These are phyloP conservation scores for Glyptemys insculpta DNA, from an alignment of 2,797 vertebrate species.

Conservation along the genomic window DNA sequence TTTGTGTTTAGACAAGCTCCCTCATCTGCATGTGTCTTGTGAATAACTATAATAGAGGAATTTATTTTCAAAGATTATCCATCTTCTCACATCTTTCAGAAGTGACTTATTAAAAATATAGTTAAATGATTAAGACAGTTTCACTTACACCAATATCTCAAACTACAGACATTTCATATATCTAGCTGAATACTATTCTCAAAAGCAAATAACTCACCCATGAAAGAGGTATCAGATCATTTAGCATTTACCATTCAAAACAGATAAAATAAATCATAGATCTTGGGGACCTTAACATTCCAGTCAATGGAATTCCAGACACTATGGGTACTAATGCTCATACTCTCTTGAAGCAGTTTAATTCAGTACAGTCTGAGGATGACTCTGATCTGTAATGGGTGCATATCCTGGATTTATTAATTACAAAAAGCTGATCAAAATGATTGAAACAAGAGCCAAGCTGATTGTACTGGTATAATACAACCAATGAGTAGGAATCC, in stretches of 20 bases:
- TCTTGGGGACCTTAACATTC: not conserved
- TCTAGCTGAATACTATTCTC: not conserved
- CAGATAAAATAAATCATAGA: not conserved
- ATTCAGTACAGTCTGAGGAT: not conserved
- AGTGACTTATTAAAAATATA: not conserved
- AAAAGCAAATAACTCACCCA: fast-evolving
- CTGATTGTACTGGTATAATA: not conserved
- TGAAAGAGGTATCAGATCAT: not conserved
- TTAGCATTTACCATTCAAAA: not conserved
- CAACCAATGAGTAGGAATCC: not conserved
- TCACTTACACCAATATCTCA: not conserved
- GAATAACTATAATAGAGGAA: not conserved
- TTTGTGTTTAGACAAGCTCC: not conserved
- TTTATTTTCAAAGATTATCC: not conserved
- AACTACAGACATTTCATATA: not conserved
- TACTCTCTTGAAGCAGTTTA: not conserved
- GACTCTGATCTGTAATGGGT: fast-evolving
- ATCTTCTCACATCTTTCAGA: not conserved
- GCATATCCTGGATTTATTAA: not conserved
- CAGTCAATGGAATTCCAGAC: not conserved
- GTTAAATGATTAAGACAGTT: not conserved
- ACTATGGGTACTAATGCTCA: not conserved
- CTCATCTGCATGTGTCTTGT: not conserved
- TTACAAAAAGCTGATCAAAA: constrained; percentile 13
- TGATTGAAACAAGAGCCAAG: not conserved